Percentiles rank a stretch among this genome's conserved stretches.
phyloP scores from a whole-genome alignment of 37 sponge, comb jelly and placozoan genomes.

The Tethya wilhelma region DNA sequence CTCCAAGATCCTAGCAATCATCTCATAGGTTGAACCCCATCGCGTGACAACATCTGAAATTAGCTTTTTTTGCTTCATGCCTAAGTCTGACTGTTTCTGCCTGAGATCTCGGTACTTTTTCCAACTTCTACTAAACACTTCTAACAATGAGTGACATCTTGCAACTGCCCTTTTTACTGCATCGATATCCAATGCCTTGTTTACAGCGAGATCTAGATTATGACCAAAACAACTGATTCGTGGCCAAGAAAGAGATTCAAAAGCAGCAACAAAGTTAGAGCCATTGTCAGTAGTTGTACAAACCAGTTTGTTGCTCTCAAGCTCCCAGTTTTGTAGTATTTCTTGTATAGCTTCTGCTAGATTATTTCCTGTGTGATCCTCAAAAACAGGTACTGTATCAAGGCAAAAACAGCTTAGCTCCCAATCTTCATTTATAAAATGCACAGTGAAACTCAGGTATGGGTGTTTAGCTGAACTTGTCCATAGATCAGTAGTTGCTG shows the following conservation, averaged over 20 bases:
- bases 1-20: slow-evolving; percentile 23
- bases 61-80: slow-evolving; percentile 19
- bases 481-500: slow-evolving; percentile 28
- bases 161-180: neutral
- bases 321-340: slow-evolving; percentile 8
- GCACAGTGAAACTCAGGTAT: slow-evolving; percentile 16
- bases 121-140: slow-evolving; percentile 27
- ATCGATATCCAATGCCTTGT: slow-evolving; percentile 10
- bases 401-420: neutral
- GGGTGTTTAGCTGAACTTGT: neutral
- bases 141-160: slow-evolving; percentile 7
- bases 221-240: slow-evolving; percentile 35
- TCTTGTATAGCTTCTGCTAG: slow-evolving; percentile 3
- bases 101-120: slow-evolving; percentile 26
- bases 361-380: slow-evolving; percentile 13
- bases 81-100: slow-evolving; percentile 25
- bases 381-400: too few species aligned
- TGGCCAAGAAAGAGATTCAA: neutral
- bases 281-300: slow-evolving; percentile 35
- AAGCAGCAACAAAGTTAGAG: slow-evolving; percentile 12
- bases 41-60: slow-evolving; percentile 13
- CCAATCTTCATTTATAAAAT: slow-evolving; percentile 16
- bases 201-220: slow-evolving; percentile 14
- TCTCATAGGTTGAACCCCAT: slow-evolving; percentile 22
- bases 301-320: neutral